A percentile compares a stretch with the other conserved stretches of the same genome.
phyloP scores from a whole-genome alignment of 2,888 invertebrate species.

The Drosophila demipolita region DNA sequence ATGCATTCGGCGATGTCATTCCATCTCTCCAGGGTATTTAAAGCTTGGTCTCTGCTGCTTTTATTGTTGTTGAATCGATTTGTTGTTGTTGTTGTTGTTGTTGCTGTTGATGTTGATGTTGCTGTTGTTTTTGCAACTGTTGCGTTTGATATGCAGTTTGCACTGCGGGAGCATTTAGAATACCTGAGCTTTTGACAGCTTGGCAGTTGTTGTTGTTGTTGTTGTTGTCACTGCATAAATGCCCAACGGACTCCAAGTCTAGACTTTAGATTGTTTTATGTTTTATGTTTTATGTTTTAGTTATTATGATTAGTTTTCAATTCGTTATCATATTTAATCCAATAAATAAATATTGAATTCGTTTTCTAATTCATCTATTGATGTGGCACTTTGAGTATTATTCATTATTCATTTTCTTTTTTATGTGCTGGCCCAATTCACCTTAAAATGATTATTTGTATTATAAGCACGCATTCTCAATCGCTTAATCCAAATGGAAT shows the following conservation, averaged over 20 bases:
- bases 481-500: background rate
- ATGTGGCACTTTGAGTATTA: conserved; percentile 23
- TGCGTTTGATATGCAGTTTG: conserved; percentile 20
- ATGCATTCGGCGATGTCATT: conserved; percentile 31
- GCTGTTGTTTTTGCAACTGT: background rate
- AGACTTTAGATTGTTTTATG: conserved; percentile 17
- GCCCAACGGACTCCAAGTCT: conserved; percentile 21
- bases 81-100: background rate
- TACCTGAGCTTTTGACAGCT: conserved; percentile 23
- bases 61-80: background rate
- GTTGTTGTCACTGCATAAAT: conserved; percentile 18
- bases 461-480: background rate
- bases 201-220: conserved; percentile 22
- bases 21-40: conserved; percentile 22
- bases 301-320: conserved; percentile 13
- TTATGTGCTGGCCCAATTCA: background rate
- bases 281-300: conserved; percentile 3
- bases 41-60: conserved; percentile 13
- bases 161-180: conserved; percentile 21
- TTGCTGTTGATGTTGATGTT: background rate
- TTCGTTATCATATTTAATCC: background rate
- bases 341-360: background rate
- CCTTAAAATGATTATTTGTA: background rate
- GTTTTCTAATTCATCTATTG: background rate
- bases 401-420: conserved; percentile 1